Base-by-base conservation (phyloP, 2,797 vertebrate species). In the Rachycentron canadum region DNA sequence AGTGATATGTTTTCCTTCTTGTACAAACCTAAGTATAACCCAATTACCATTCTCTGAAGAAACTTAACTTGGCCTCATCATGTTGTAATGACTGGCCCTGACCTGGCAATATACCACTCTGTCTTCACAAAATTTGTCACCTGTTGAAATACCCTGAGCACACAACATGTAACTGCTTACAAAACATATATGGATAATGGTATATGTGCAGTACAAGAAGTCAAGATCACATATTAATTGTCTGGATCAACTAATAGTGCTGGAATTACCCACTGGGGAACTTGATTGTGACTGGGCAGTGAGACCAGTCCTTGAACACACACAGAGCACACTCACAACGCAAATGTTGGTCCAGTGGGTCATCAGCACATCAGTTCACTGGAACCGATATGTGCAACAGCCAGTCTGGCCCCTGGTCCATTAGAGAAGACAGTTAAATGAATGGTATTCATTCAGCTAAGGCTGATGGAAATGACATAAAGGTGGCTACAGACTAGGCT, bases 1-100 rank as follows among this genome's bases (percentile, higher is more conserved):
- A 95, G 94, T 91, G 87, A 87, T 91, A 86, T 89, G 86, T 94
- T 90, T 87, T 79, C 77, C 70, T 68, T 73, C 79, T 79, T 81
- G 79, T 87, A 84, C 85, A 82, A 83, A 85, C 81, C 86, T 16
- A 62, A 88, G 40, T 81, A 82, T 92, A 93, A 93, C 91, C 88
- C 89, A 92, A 89, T 91, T 91, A 92, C 79, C 86, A 40, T 65
- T 81, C 72, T 76, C 69, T 79, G 79, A 78, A 78, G n/a, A 82
- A 89, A 91, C 90, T 86, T 90, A 19, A 91, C 92, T 91, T 91
- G 80, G 65, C 64, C 78, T 53, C 53, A 57, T 90, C 67, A 43
- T 76, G 73, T 69, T 85, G 64, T 72, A 68, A 80, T 70, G 71
- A 64, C 65, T 84, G 78, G 85, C 55, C 68, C 62, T 49, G 70